Evolutionary conservation across 2,888 invertebrate genomes (phyloP).

Genomic region (Caenorhabditis plicata): DNA sequence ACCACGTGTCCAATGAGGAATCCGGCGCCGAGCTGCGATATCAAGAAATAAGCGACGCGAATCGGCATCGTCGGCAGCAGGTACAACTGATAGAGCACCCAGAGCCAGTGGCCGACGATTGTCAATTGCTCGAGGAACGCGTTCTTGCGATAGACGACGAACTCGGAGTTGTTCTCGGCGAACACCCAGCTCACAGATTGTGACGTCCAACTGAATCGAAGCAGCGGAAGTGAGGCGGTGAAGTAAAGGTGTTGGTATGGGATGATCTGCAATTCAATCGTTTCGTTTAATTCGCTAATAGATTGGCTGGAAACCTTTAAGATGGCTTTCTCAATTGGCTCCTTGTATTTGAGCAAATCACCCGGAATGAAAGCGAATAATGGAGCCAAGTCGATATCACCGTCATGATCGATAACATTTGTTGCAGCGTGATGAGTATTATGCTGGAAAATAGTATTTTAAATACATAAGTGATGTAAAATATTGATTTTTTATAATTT

Average conservation of each 20-base stretch:
- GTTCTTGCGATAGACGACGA: slow-evolving; percentile 42
- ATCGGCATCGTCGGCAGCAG: slow-evolving; percentile 48
- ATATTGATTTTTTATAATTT: no score
- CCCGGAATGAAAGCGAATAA: slow-evolving; percentile 60
- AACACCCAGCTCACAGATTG: slow-evolving; percentile 59
- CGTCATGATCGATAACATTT: slow-evolving; percentile 59
- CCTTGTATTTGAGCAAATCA: slow-evolving; percentile 59
- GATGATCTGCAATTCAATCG: slow-evolving; percentile 38
- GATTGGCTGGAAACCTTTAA: slow-evolving; percentile 29
- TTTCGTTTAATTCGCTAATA: not conserved
- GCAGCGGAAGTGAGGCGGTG: slow-evolving; percentile 56
- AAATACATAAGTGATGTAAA: not conserved
- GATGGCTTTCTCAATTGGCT: slow-evolving; percentile 48
- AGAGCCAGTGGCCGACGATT: slow-evolving; percentile 56
- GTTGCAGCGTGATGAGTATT: slow-evolving; percentile 64
- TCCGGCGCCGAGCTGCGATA: slow-evolving; percentile 56
- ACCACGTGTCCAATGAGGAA: slow-evolving; percentile 60
- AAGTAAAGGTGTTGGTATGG: slow-evolving; percentile 64
- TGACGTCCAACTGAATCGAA: slow-evolving; percentile 59
- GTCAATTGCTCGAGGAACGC: slow-evolving; percentile 28
- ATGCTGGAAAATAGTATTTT: slow-evolving; percentile 36
- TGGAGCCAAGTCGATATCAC: slow-evolving; percentile 63
- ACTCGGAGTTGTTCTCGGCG: slow-evolving; percentile 41
- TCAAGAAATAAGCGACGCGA: slow-evolving; percentile 52
- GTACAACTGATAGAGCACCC: slow-evolving; percentile 58